Percentiles rank a stretch among this genome's conserved stretches.
These are phyloP conservation scores for Leptodactylus fallax DNA, from an alignment of 2,797 vertebrate genomes.

Conservation along the genomic window DNA sequence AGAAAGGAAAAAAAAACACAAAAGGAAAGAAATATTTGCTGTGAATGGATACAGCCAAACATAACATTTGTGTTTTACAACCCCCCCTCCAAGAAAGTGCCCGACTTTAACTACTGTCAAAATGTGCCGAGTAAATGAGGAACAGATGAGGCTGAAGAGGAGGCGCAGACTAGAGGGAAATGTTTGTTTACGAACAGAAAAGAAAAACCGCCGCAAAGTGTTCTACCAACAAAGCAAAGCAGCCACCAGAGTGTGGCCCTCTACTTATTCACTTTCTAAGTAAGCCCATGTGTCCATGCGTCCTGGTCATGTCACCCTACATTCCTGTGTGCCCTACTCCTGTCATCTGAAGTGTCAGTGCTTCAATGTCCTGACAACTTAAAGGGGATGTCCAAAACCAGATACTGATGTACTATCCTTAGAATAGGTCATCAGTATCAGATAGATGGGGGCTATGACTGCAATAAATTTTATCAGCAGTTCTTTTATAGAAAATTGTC, in stretches of 20 bases:
- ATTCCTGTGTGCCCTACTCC: too few relatives aligned
- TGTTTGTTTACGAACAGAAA: conserved; percentile 53
- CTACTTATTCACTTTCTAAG: neutral
- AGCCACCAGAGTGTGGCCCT: conserved; percentile 2
- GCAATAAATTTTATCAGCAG: neutral
- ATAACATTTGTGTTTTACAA: conserved; percentile 58
- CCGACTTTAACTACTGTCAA: conserved; percentile 52
- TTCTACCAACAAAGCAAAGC: conserved; percentile 12
- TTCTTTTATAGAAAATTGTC: neutral
- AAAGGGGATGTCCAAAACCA: too few relatives aligned
- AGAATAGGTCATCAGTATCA: too few relatives aligned
- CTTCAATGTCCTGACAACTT: neutral
- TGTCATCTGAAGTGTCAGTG: neutral
- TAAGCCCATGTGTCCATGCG: neutral
- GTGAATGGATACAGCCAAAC: conserved; percentile 42
- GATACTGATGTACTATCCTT: too few relatives aligned
- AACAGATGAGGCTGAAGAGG: conserved; percentile 42
- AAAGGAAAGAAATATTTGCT: conserved; percentile 50
- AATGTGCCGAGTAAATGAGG: conserved; percentile 46
- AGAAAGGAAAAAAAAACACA: conserved; percentile 1
- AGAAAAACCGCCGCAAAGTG: conserved; percentile 22
- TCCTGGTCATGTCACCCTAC: neutral
- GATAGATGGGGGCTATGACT: neutral
- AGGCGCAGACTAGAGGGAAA: neutral
- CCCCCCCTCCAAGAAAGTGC: neutral